Base-by-base conservation (phyloP, 2,888 invertebrate species). In the Blastobasis lacticolella region DNA sequence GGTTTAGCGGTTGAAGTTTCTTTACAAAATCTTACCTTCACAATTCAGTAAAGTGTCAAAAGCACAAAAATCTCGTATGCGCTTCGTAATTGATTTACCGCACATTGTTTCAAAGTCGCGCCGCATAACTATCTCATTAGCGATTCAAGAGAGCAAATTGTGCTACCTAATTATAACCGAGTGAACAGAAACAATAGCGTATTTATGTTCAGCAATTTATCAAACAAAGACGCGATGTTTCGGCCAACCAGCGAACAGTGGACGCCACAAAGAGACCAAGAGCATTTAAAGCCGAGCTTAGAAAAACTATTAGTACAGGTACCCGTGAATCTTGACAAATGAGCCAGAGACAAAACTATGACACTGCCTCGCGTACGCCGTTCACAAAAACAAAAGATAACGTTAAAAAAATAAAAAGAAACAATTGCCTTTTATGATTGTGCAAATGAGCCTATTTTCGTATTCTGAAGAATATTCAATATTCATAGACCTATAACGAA, bases 201-300 rank as follows among this genome's bases (percentile, higher is more conserved):
- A 88, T 88, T 88, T 88, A 88, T 88, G 88, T 83, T 83, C 81
- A 74, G 67, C 78, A 60, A 87, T 88, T 86, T 84, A 77, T 87
- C 82, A 82, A 69, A 88, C 87, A 88, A 88, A 78, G 81, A 67
- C 54, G 59, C 76, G 73, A 81, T 83, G 86, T 83, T 81, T 80
- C 81, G 82, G 80, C 64, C 75, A 69, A 66, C 69, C 61, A 57
- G 57, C 59, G 61, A 66, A 74, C 69, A 76, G 71, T 69, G 62
- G 64, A 61, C 64, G 63, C 49, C 58, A 78, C 79, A 81, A 81
- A 65, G 69, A 60, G 57, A 52, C 58, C 55, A 65, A 73, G 70
- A 76, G 66, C 76, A 76, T 78, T 78, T 77, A 81, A 81, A 84
- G 77, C 83, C 65, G 70, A 68, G 73, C 73, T 78, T 76, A 78